Percentiles rank a stretch among this genome's conserved stretches.
Conservation (phyloP, 2,113 vertebrate species). For the Leptosomus discolor region DNA sequence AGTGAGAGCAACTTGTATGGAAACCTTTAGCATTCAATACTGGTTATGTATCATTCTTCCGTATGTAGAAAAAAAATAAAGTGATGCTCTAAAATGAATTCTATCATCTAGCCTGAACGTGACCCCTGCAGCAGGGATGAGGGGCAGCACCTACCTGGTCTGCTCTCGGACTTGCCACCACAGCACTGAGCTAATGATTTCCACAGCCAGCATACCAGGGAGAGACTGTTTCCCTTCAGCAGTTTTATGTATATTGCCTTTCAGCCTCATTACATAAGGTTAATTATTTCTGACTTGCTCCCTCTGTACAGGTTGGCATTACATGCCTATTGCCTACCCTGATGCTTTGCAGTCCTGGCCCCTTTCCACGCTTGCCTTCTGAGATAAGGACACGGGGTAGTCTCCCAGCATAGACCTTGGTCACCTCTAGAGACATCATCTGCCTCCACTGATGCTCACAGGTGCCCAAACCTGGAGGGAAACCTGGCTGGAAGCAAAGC, state of each 20-base stretch:
- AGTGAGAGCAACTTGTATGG: fast-evolving
- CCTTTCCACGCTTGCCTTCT: neutral
- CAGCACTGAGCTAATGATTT: neutral
- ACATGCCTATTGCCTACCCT: neutral
- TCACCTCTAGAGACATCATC: neutral
- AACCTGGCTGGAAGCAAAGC: neutral
- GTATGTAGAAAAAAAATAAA: neutral
- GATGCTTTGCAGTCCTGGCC: neutral
- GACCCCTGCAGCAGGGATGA: neutral
- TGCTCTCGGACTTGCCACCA: neutral
- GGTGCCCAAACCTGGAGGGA: neutral
- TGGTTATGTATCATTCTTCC: neutral
- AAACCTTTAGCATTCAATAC: neutral
- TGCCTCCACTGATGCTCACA: neutral
- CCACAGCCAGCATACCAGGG: neutral
- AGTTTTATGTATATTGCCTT: neutral
- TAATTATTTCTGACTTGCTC: neutral
- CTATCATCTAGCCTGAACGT: neutral
- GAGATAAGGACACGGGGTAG: fast-evolving
- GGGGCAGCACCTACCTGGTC: neutral
- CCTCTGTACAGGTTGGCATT: neutral
- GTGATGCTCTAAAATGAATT: neutral
- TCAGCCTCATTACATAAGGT: neutral
- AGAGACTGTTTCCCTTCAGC: neutral
- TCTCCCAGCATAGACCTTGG: neutral